These are phyloP conservation scores for Crax fasciolata DNA, from an alignment of 2,797 vertebrate species.

Conservation along the genomic window DNA sequence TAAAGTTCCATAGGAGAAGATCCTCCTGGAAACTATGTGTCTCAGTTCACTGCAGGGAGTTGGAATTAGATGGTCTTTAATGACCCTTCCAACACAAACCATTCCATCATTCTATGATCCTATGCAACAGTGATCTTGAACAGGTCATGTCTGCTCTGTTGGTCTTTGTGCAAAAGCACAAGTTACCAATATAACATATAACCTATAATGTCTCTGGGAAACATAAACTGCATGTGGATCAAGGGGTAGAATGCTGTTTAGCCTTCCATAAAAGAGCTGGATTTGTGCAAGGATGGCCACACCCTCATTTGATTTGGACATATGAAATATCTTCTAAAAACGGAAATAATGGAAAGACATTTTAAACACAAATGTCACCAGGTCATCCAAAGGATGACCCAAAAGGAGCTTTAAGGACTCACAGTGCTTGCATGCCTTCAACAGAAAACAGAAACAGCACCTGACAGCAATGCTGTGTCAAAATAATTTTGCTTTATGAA, in stretches of 20 bases:
- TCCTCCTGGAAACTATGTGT: neutral
- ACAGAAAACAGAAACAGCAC: neutral
- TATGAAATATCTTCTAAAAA: neutral
- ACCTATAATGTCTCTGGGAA: neutral
- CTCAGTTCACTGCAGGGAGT: neutral
- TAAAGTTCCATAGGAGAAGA: neutral
- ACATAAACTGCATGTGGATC: neutral
- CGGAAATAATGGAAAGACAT: neutral
- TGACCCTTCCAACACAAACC: neutral
- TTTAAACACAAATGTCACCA: neutral
- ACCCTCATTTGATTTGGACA: neutral
- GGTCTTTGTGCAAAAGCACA: neutral
- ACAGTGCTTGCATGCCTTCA: neutral
- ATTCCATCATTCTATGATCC: neutral
- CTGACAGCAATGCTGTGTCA: neutral
- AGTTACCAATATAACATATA: neutral
- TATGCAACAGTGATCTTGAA: neutral
- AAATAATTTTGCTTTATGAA: neutral
- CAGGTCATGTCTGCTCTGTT: neutral
- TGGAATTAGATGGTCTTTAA: neutral
- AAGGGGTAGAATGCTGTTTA: neutral
- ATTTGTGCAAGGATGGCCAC: neutral
- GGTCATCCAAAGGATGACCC: neutral
- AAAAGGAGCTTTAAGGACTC: neutral
- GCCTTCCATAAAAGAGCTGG: neutral